phyloP scores from a whole-genome alignment of 2,888 invertebrate genomes.

The Ethmia dodecea region DNA sequence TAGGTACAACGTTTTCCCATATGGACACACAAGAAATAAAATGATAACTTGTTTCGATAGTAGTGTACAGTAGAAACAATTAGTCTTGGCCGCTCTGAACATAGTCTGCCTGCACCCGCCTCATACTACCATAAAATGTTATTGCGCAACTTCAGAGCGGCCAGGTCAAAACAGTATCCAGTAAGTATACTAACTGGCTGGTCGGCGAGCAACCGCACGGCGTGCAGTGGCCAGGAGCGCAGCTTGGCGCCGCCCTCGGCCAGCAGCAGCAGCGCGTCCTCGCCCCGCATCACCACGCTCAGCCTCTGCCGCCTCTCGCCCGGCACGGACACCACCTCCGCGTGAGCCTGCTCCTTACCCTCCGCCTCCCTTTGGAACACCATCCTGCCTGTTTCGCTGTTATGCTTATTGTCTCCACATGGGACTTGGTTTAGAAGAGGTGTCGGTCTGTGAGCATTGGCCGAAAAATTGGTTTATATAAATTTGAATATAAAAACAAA shows the following conservation, averaged over 20 bases:
- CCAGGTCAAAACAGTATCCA: background rate
- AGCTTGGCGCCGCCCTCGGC: conserved; percentile 23
- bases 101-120: no score
- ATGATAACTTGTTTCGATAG: no score
- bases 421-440: no score
- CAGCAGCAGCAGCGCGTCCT: conserved; percentile 18
- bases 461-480: no score
- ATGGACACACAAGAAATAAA: no score
- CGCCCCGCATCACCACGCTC: conserved; percentile 11
- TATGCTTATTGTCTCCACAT: background rate
- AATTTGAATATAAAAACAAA: no score
- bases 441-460: no score
- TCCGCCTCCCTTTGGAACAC: conserved; percentile 33
- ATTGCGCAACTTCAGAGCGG: no score
- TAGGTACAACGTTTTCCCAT: no score
- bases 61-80: no score
- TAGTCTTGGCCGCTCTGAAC: no score
- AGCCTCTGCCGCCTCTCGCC: conserved; percentile 17
- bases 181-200: conserved; percentile 19
- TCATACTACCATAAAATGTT: no score
- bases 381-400: conserved; percentile 1
- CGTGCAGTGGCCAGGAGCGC: conserved; percentile 28
- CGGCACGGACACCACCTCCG: conserved; percentile 30
- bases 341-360: conserved; percentile 35
- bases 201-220: conserved; percentile 22